phyloP scores from a whole-genome alignment of 2,797 vertebrate genomes.

The Dipus sagitta region DNA sequence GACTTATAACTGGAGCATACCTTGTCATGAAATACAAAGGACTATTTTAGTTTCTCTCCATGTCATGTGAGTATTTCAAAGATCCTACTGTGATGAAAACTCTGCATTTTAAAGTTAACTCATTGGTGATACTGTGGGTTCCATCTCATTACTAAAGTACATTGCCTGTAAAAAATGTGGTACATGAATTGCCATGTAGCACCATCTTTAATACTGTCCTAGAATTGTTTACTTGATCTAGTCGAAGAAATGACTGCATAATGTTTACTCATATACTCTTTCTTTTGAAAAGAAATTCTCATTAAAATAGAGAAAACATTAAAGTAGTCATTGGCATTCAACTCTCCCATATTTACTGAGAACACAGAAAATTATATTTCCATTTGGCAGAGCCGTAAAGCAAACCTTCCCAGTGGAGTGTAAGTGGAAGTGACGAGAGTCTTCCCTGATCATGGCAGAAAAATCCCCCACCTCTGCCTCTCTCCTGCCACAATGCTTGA shows the following conservation, averaged over 20 bases:
- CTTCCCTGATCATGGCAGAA: not conserved
- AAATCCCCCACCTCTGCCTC: not conserved
- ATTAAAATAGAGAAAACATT: conserved; percentile 34
- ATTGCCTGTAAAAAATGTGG: not conserved
- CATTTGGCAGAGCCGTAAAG: not conserved
- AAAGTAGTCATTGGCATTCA: not conserved
- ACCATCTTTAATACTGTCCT: not conserved
- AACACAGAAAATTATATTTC: not conserved
- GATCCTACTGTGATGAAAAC: not conserved
- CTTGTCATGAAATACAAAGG: not conserved
- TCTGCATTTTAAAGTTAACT: conserved; percentile 4
- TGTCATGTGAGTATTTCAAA: not conserved
- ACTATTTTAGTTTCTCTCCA: not conserved
- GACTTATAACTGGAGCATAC: not conserved
- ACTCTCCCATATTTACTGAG: not conserved
- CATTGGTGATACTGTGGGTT: not conserved
- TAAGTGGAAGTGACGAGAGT: not conserved
- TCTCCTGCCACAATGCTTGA: not conserved
- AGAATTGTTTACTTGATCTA: not conserved
- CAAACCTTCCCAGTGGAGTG: not conserved
- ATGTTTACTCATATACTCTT: not conserved
- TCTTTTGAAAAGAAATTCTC: not conserved
- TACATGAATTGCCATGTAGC: not conserved
- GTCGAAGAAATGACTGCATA: not conserved
- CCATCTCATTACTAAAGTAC: not conserved